Evolutionary conservation across 1,140 invertebrate genomes (phyloP), one percentile per base, ranked within the genome.

Genomic region (Arion vulgaris): DNA sequence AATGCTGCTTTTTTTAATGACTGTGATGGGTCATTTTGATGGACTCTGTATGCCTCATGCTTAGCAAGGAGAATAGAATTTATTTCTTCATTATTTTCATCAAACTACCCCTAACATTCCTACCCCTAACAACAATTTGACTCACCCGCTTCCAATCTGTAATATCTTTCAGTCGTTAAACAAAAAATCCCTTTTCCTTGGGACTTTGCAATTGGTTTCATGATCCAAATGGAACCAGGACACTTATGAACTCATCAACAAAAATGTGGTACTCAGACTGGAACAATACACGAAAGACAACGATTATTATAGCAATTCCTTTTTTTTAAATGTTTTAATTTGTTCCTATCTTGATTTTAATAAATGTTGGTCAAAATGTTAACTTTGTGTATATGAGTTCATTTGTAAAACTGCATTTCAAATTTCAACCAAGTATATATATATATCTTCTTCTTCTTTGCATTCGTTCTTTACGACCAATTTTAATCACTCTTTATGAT

Each of bases 211-310:
- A 92, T 92, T 11, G 93, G 93, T 81, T 93, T 93, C 93, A 93
- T 93, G 68, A 93, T 93, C 93, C 93, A 93, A 51, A 92, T 91
- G 23, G 90, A 88, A 13, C 92, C 91, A 19, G 91, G 91, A 83
- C 89, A 90, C 69, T 89, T 90, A 81, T 91, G 81, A 93, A 93
- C 83, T 93, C 92, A 86, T 93, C 93, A 51, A 93, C 92, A 88
- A 93, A 93, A 77, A 93, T 89, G 83, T 93, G 93, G 84, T 93
- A 93, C 77, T 93, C 93, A n/a, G 90, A 87, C 92, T 93, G 79
- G 51, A 90, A 80, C 62, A 28, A n/a, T 41, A 45, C 9, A 49
- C 26, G 15, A 32, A 45, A 26, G 26, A 57, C 19, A 57, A 57
- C 7, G 38, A 38, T 13, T 38, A n/a, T 62, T 32, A 62, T 19